These are phyloP conservation scores for Suillia variegata DNA, from an alignment of 2,888 invertebrate species.

Conservation along the genomic window DNA sequence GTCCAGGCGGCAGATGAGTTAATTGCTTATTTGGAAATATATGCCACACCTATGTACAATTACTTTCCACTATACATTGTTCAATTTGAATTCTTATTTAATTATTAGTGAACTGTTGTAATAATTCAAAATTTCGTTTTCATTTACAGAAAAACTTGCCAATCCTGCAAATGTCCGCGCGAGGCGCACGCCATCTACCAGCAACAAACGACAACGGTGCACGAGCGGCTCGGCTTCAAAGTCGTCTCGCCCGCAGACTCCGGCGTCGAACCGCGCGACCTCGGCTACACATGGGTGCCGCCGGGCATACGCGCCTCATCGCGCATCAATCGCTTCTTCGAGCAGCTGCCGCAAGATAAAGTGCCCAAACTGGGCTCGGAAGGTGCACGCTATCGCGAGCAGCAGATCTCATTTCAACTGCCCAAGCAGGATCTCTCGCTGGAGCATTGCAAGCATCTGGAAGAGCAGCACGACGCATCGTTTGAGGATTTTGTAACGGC, in stretches of 20 bases:
- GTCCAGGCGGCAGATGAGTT: too few species aligned
- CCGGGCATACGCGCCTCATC: constrained; percentile 59
- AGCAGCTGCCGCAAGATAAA: constrained; percentile 82
- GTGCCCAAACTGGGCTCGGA: constrained; percentile 74
- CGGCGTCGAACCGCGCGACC: constrained; percentile 66
- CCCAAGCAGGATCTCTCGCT: constrained; percentile 93
- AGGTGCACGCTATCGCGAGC: constrained; percentile 80
- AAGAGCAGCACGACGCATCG: constrained; percentile 75
- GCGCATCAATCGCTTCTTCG: constrained; percentile 82
- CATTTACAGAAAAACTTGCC: constrained; percentile 84
- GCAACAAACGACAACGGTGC: constrained; percentile 81
- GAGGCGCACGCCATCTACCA: constrained; percentile 90
- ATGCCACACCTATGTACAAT: too few species aligned
- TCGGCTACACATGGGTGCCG: constrained; percentile 75
- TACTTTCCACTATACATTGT: too few species aligned
- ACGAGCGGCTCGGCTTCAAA: constrained; percentile 73
- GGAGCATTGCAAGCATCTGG: constrained; percentile 86
- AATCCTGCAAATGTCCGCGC: constrained; percentile 88
- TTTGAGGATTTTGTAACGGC: constrained; percentile 94
- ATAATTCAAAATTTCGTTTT: too few species aligned
- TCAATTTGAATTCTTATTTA: too few species aligned
- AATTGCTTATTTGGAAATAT: too few species aligned
- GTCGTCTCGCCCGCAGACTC: constrained; percentile 64
- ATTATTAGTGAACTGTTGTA: too few species aligned
- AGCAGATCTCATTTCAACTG: constrained; percentile 84